Percentiles rank a stretch among this genome's conserved stretches.
phyloP scores from a whole-genome alignment of 2,797 vertebrate genomes.

The Linurgus olivaceus region DNA sequence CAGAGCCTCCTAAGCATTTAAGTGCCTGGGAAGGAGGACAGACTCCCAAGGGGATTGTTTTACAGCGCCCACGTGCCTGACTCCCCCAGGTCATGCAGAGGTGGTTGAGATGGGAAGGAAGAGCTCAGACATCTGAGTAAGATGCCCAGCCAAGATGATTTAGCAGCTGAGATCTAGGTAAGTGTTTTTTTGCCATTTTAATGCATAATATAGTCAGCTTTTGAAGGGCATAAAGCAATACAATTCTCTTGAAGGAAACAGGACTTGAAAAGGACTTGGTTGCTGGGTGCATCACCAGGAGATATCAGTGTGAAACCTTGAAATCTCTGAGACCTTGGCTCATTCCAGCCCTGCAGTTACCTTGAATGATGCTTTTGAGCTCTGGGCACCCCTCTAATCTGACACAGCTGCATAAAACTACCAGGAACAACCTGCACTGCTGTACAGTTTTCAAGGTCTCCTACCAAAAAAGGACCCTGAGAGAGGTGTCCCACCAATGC shows the following conservation, averaged over 20 bases:
- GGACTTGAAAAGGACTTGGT: not conserved
- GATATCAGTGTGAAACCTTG: not conserved
- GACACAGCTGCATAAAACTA: not conserved
- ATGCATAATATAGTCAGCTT: not conserved
- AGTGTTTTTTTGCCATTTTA: not conserved
- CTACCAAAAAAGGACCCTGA: rapidly evolving
- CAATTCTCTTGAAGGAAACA: not conserved
- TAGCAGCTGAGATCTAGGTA: not conserved
- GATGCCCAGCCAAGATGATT: not conserved
- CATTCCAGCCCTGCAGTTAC: not conserved
- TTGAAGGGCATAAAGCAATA: not conserved
- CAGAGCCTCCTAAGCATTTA: not conserved
- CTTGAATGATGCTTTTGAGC: not conserved
- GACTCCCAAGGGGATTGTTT: not conserved
- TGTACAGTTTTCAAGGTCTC: not conserved
- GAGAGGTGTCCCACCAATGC: not conserved
- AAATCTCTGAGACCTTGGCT: not conserved
- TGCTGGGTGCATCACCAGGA: not conserved
- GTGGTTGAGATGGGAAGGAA: not conserved
- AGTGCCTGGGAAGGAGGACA: not conserved
- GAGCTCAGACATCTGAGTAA: not conserved
- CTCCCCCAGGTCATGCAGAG: not conserved
- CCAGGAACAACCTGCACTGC: not conserved
- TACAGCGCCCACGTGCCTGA: not conserved
- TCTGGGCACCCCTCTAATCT: not conserved